These are phyloP conservation scores for Scartelaos histophorus DNA, from an alignment of 2,113 vertebrate genomes.

Conservation along the genomic window DNA sequence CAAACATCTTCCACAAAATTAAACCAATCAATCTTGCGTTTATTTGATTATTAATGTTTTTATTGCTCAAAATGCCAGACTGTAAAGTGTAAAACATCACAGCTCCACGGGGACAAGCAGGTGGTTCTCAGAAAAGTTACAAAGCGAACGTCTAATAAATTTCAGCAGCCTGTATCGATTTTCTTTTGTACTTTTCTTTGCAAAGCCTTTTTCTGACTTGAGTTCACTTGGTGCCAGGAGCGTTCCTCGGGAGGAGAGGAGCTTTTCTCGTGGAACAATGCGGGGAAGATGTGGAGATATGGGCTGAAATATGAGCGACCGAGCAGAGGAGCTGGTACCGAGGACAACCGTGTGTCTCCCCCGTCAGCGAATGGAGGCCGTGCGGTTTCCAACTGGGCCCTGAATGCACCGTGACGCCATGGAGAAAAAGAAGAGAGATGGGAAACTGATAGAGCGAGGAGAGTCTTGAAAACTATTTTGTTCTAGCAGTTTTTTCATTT, in stretches of 20 bases:
- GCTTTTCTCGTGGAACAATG: conserved; percentile 17
- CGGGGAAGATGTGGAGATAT: neutral
- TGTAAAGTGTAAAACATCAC: too few relatives aligned
- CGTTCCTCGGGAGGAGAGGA: neutral
- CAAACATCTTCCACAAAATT: too few relatives aligned
- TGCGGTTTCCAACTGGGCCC: too few relatives aligned
- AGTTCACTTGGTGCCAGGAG: neutral
- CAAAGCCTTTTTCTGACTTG: neutral
- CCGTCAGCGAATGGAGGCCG: too few relatives aligned
- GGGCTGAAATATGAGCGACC: conserved; percentile 35
- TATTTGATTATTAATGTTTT: too few relatives aligned
- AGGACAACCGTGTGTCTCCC: conserved; percentile 51
- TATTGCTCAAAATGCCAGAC: too few relatives aligned
- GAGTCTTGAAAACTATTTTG: neutral
- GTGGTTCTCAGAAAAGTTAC: too few relatives aligned
- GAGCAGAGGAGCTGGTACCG: conserved; percentile 8
- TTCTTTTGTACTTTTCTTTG: neutral
- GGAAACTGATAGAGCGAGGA: neutral
- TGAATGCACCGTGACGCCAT: conserved; percentile 35
- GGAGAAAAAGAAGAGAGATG: neutral
- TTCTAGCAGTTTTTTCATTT: too few relatives aligned
- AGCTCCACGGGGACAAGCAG: too few relatives aligned
- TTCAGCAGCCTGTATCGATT: too few relatives aligned
- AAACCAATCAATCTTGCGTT: too few relatives aligned
- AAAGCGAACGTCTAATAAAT: too few relatives aligned